phyloP scores from a whole-genome alignment of 2,113 vertebrate genomes.

The Psittacara wagleri region DNA sequence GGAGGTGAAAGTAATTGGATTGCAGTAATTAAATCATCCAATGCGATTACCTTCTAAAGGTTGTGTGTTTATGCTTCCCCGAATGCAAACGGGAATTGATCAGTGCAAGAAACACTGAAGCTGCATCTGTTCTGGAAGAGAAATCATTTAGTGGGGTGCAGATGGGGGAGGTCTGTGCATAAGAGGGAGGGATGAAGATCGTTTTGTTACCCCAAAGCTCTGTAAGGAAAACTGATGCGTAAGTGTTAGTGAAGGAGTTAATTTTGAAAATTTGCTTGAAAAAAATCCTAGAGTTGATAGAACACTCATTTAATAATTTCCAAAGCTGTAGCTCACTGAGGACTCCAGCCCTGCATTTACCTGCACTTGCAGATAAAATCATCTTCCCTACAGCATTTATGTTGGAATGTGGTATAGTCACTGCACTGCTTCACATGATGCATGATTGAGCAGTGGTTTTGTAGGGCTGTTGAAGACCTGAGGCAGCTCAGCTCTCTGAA shows the following conservation, averaged over 20 bases:
- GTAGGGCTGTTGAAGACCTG: not conserved
- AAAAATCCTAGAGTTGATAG: not conserved
- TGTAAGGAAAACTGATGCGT: not conserved
- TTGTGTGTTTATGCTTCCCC: not conserved
- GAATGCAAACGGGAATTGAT: not conserved
- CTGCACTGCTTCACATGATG: not conserved
- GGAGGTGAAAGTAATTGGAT: conserved; percentile 40
- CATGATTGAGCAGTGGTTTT: not conserved
- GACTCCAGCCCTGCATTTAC: not conserved
- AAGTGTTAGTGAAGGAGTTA: not conserved
- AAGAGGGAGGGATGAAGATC: not conserved
- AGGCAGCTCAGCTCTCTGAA: not conserved
- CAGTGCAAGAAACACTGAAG: not conserved
- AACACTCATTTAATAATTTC: not conserved
- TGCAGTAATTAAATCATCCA: conserved; percentile 38
- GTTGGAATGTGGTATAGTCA: not conserved
- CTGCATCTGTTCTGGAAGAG: not conserved
- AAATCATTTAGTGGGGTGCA: not conserved
- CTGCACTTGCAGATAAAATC: not conserved
- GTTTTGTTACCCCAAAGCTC: not conserved
- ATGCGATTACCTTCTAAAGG: conserved; percentile 31
- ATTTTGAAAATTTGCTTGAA: not conserved
- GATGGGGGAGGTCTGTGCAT: not conserved
- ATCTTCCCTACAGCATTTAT: not conserved
- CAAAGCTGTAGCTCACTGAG: not conserved